Base-by-base conservation (phyloP, 2,113 vertebrate genomes). In the Bos javanicus region DNA sequence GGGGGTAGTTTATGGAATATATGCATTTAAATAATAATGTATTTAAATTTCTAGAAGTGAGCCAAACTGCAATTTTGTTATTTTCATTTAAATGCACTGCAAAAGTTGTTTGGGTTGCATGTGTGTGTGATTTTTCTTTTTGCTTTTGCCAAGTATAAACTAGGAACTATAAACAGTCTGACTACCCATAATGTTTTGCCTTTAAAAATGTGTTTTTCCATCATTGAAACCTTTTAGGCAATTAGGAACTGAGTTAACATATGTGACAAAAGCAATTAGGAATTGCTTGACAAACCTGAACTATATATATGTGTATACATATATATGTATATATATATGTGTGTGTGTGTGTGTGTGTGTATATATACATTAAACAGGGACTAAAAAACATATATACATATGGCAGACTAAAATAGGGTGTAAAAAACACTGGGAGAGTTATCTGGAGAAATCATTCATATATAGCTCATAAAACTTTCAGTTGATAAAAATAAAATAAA, bases 191-290 rank as follows among this genome's bases (percentile, higher is more conserved):
- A 95, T 93, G 89, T 94, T 93, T 98, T 97, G 48, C 67, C 46
- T 96, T 95, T 83, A 89, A 95, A 71, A 95, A 52, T 97, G 52
- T 97, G 71, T 95, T 97, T 97, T 97, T 95, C 36, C 19, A 92
- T 67, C 39, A 81, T 19, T 74, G 76, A 93, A 98, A 64, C 59
- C 30, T 56, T 90, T 91, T 90, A 92, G 80, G 90, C 43, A 97
- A 93, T 96, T 95, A 97, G 62, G 57, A 95, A 96, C 56, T 90
- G 57, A 96, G 96, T 94, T 96, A 97, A 80, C 91, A 95, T 97
- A 97, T 96, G 98, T 93, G 92, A 96, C 59, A 62, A 83, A 87
- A 95, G 74, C 50, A 96, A 89, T 94, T 95, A 97, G 56, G 74
- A 57, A 96, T 2, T 25, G 12, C 89, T 82, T 94, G 50, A 81